Evolutionary conservation across 1,140 invertebrate genomes (phyloP), one percentile per base, ranked within the genome.

Genomic region (Liolophura sinensis): DNA sequence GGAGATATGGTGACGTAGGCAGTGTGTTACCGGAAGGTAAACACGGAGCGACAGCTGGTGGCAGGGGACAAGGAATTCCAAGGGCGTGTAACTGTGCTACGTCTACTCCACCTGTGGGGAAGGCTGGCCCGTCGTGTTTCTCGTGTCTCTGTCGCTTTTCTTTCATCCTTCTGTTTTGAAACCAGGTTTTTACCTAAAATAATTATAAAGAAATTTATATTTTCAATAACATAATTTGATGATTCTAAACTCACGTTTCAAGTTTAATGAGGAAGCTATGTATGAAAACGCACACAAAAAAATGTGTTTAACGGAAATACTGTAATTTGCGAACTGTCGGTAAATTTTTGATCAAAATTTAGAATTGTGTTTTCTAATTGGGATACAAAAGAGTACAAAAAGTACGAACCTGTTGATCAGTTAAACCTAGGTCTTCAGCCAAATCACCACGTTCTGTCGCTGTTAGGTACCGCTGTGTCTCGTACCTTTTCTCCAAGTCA

Each of bases 381-480:
- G n/a, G n/a, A n/a, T n/a, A n/a, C n/a, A n/a, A n/a, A n/a, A n/a
- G n/a, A n/a, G n/a, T n/a, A n/a, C n/a, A 55, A 46, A 11, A 31
- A 61, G 25, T 16, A 55, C 52, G n/a, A 62, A 78, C 76, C 71
- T 78, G 76, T 67, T 76, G 73, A 84, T 98, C 97, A 62, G 92
- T 95, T 0, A 98, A 89, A 1, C 94, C 94, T 22, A 98, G 85
- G n/a, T 91, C 91, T 68, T 91, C 91, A 1, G 96, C 95, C 62
- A 98, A 95, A 76, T 97, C 94, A 81, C 97, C 95, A 62, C 96
- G 88, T 82, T 98, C 96, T 1, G 93, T 93, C 0, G 95, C 95
- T 48, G 94, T 95, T 67, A 98, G 88, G 85, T 98, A 98, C 85
- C 97, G 98, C 84, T 97, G 95, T 82, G 96, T 95, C 5, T 96